Conservation (phyloP, 2,888 invertebrate species). For the Ecliptopera silaceata region DNA sequence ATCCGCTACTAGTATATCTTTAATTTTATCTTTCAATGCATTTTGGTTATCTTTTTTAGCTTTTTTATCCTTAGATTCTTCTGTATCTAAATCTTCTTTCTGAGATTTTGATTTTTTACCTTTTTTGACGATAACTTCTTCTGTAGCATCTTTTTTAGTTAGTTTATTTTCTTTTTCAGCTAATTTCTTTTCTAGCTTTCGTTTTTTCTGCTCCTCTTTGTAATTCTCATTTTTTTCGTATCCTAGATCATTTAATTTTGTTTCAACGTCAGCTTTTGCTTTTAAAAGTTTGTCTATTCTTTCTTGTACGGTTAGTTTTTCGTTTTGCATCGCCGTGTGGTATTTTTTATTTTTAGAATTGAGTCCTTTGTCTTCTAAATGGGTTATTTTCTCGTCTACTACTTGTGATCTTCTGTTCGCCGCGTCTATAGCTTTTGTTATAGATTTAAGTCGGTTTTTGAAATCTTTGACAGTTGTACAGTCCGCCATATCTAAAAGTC, state of each 20-base stretch:
- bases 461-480: conserved; percentile 57
- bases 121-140: conserved; percentile 20
- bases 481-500: conserved; percentile 59
- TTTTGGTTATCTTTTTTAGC: conserved; percentile 35
- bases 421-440: conserved; percentile 58
- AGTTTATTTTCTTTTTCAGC: conserved; percentile 31
- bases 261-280: conserved; percentile 49
- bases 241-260: conserved; percentile 39
- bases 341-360: conserved; percentile 59
- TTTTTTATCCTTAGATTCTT: conserved; percentile 29
- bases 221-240: conserved; percentile 39
- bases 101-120: conserved; percentile 1
- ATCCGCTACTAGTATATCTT: conserved; percentile 40
- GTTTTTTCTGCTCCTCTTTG: conserved; percentile 34
- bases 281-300: conserved; percentile 53
- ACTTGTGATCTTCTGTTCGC: conserved; percentile 48
- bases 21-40: conserved; percentile 29
- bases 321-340: conserved; percentile 67
- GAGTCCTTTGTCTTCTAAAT: conserved; percentile 64
- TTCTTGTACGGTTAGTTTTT: conserved; percentile 56
- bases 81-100: conserved; percentile 22
- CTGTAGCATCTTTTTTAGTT: conserved; percentile 25
- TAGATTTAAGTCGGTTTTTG: conserved; percentile 54
- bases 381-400: conserved; percentile 56
- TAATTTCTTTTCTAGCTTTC: conserved; percentile 33